phyloP scores from a whole-genome alignment of 23 tunicate species.

The Diplosoma virens region DNA sequence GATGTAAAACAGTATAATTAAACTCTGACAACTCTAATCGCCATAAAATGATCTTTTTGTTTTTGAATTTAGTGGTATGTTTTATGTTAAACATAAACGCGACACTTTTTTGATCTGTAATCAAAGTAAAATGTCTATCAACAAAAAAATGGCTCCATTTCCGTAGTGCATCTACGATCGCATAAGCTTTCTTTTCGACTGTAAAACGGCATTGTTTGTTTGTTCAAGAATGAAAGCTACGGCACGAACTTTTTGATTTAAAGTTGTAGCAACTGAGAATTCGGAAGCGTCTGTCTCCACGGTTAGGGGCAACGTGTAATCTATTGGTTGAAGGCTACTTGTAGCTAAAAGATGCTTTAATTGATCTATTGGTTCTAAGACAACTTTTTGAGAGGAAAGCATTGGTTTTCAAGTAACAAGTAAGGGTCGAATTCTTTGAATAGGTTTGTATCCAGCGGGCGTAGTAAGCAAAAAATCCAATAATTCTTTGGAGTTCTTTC shows the following conservation, averaged over 20 bases:
- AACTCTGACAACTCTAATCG: background rate
- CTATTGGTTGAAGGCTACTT: background rate
- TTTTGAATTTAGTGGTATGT: background rate
- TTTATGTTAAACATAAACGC: background rate
- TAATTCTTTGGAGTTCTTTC: background rate
- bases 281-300: background rate
- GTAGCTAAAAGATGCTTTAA: background rate
- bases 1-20: background rate
- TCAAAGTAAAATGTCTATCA: background rate
- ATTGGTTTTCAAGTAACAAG: background rate
- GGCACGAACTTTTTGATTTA: background rate
- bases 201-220: too few relatives aligned
- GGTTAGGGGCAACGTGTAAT: background rate
- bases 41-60: background rate
- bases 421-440: background rate
- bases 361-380: background rate
- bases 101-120: background rate
- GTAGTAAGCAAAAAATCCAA: background rate
- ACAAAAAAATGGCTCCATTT: background rate
- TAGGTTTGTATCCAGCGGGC: background rate
- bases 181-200: too few relatives aligned
- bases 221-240: background rate
- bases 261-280: background rate
- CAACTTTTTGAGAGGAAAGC: too few relatives aligned
- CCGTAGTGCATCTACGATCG: background rate